A percentile compares a stretch with the other conserved stretches of the same genome.
Conservation (phyloP, 23 tunicate species). For the Styela clava region DNA sequence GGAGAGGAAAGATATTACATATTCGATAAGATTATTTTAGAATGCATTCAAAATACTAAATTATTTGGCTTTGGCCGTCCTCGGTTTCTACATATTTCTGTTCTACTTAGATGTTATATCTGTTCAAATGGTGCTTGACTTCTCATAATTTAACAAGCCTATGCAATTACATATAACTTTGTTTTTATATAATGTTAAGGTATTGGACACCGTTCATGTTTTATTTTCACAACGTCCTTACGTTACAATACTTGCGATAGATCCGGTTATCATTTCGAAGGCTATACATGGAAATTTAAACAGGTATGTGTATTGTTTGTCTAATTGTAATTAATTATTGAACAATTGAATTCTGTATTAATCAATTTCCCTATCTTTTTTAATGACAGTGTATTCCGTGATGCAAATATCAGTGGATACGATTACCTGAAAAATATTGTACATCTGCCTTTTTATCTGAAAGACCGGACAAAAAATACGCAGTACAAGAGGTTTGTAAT, state of each 20-base stretch:
- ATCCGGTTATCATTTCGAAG: constrained; percentile 29
- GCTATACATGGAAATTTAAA: constrained; percentile 30
- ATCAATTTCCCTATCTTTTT: background rate
- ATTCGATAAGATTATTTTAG: too few species aligned
- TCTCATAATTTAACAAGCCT: too few species aligned
- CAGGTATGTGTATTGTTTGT: background rate
- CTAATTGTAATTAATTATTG: background rate
- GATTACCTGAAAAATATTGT: constrained; percentile 65
- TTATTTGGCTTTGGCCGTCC: too few species aligned
- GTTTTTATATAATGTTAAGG: too few species aligned
- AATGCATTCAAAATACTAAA: too few species aligned
- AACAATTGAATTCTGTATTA: background rate
- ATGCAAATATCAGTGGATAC: constrained; percentile 42
- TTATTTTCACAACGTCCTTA: constrained; percentile 55
- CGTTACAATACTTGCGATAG: constrained; percentile 48
- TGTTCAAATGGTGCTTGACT: too few species aligned
- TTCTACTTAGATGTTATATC: too few species aligned
- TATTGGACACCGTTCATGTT: constrained; percentile 44
- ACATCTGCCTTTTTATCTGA: constrained; percentile 65
- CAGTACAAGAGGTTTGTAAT: background rate
- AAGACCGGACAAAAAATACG: constrained; percentile 2
- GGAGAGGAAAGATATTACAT: too few species aligned
- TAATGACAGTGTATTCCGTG: constrained; percentile 20
- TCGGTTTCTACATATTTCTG: too few species aligned
- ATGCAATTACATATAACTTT: too few species aligned